Percentiles rank a stretch among this genome's conserved stretches.
These are phyloP conservation scores for Carterocephalus palaemon DNA, from an alignment of 2,888 invertebrate genomes.

Conservation along the genomic window DNA sequence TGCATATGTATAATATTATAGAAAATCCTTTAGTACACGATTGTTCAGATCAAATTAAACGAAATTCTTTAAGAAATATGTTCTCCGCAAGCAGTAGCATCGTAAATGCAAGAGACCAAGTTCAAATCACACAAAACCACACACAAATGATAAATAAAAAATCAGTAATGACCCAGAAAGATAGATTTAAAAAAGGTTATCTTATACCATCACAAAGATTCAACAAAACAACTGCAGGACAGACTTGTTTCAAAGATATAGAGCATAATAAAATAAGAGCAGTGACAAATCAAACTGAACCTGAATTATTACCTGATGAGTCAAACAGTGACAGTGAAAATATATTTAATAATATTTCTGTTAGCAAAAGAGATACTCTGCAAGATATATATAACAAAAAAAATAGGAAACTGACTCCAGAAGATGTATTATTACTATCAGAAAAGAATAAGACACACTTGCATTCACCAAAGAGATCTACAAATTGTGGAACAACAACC, in stretches of 20 bases:
- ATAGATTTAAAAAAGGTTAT: slow-evolving; percentile 51
- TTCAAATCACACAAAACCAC: slow-evolving; percentile 2
- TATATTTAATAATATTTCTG: slow-evolving; percentile 8
- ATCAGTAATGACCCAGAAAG: slow-evolving; percentile 39
- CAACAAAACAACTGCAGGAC: slow-evolving; percentile 37
- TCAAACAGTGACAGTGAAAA: slow-evolving; percentile 26
- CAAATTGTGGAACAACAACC: not conserved
- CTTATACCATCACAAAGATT: slow-evolving; percentile 58
- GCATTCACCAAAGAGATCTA: slow-evolving; percentile 1
- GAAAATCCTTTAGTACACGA: slow-evolving; percentile 43
- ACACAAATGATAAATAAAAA: slow-evolving; percentile 27
- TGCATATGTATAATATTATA: slow-evolving; percentile 28
- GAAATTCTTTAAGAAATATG: slow-evolving; percentile 42
- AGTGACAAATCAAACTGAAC: not conserved
- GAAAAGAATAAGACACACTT: slow-evolving; percentile 44
- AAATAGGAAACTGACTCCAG: slow-evolving; percentile 26
- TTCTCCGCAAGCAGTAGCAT: slow-evolving; percentile 31
- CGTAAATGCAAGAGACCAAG: slow-evolving; percentile 19
- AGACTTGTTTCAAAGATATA: slow-evolving; percentile 5
- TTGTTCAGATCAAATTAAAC: slow-evolving; percentile 41
- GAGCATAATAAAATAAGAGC: slow-evolving; percentile 2
- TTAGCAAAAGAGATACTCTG: not conserved
- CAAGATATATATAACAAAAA: slow-evolving; percentile 35
- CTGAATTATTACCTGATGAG: not conserved
- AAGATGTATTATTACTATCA: slow-evolving; percentile 30